A percentile compares a stretch with the other conserved stretches of the same genome.
These are phyloP conservation scores for Indicator maculatus DNA, from an alignment of 2,113 vertebrate genomes.

Conservation along the genomic window DNA sequence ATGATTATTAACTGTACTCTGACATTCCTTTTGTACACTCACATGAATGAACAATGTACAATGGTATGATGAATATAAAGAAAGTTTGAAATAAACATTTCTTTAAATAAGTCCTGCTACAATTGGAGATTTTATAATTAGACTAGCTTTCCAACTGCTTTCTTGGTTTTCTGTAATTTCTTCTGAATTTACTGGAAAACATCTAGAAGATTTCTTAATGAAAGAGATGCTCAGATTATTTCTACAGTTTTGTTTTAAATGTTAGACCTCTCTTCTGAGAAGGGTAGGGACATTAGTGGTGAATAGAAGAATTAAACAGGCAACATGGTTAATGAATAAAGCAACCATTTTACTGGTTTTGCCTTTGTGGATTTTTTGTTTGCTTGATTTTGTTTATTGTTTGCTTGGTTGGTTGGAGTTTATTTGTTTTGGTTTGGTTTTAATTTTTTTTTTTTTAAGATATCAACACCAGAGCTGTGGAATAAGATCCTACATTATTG, in stretches of 20 bases:
- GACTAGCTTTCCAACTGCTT: neutral
- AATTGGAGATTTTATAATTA: neutral
- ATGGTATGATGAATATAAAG: neutral
- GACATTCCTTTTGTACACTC: neutral
- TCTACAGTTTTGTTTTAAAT: neutral
- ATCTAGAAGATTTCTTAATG: neutral
- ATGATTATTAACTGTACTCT: neutral
- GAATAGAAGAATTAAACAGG: neutral
- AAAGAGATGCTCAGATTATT: neutral
- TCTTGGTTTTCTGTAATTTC: neutral
- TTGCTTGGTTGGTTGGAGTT: too few relatives aligned
- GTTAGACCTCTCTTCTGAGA: neutral
- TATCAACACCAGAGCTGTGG: neutral
- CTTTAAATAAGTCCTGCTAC: neutral
- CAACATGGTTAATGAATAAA: neutral
- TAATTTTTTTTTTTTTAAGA: neutral
- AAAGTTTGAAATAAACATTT: neutral
- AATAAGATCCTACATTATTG: neutral
- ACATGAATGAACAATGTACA: neutral
- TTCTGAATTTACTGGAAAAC: neutral
- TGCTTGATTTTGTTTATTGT: too few relatives aligned
- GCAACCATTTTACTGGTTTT: neutral
- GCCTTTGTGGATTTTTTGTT: neutral
- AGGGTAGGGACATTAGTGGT: neutral
- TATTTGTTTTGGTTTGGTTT: rapidly evolving